Base-by-base conservation (phyloP, 2,797 vertebrate genomes). In the Sebastes steindachneri region DNA sequence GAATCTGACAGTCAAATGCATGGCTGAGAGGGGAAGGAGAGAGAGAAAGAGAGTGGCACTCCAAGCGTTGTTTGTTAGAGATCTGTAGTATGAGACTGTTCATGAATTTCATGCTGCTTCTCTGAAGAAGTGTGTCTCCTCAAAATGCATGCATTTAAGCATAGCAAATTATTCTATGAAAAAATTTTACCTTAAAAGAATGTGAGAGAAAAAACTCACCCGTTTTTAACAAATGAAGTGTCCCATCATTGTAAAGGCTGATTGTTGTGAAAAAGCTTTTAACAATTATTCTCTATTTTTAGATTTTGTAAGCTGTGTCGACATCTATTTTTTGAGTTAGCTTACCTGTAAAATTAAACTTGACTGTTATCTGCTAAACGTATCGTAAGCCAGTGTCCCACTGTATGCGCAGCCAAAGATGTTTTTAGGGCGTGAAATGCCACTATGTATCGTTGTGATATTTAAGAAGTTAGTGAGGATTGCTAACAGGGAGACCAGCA, bases 1-100 rank as follows among this genome's bases (percentile, higher is more conserved):
- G 64, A 88, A 85, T 85, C 78, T 86, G 79, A 74, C 84, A 86
- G 76, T 73, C 72, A 35, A 72, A 73, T 80, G 63, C 33, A 60
- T 76, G 68, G 35, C 68, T 69, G 53, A 62, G 66, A 26, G 51
- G 59, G 26, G 31, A 23, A 25, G 25, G 58, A 12, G 75, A 23
- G 41, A 55, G 63, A 57, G 81, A 15, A 10, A 75, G 33, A 37
- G 57, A 66, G 17, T 69, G 73, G 63, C 77, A 58, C 55, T 70
- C n/a, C 5, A 17, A 80, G n/a, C 66, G 58, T 28, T 83, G 72
- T 88, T 73, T 83, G 76, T 68, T 14, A 73, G 55, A 77, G 41
- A 74, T 77, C 26, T 79, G 33, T 48, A 19, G 62, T 19, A 54
- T 59, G 54, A 66, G 41, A 28, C 51, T 59, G 19, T 66, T 78